Evolutionary conservation across 2,888 invertebrate species (phyloP).

Genomic region (Drosophila sordidapex): DNA sequence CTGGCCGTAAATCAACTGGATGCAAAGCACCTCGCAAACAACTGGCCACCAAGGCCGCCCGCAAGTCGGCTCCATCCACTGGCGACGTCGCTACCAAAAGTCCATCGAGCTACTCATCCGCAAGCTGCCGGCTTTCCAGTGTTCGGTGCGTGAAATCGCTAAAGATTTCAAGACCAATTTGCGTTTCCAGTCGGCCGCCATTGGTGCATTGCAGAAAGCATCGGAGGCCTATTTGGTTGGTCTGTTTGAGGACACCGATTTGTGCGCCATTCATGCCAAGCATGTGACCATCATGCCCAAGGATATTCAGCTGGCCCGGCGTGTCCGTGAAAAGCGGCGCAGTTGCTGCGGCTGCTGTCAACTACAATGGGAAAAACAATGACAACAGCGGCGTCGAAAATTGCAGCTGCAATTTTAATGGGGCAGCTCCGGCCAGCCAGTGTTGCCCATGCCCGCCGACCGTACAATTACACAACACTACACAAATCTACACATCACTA

Average conservation of each 20-base stretch:
- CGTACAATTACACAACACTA: too few relatives aligned
- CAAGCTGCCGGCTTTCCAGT: conserved; percentile 95
- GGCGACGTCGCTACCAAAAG: conserved; percentile 97
- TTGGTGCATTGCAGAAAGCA: conserved; percentile 90
- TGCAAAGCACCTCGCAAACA: conserved; percentile 98
- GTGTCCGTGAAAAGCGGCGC: conserved; percentile 62
- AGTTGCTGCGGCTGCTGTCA: conserved; percentile 2
- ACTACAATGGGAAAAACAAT: conserved; percentile 32
- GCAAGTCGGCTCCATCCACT: conserved; percentile 96
- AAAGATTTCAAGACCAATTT: conserved; percentile 98
- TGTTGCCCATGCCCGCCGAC: too few relatives aligned
- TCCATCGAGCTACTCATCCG: conserved; percentile 97
- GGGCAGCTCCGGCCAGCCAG: too few relatives aligned
- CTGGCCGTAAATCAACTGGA: conserved; percentile 97
- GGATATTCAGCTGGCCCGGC: conserved; percentile 95
- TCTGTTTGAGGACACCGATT: conserved; percentile 98
- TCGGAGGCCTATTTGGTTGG: conserved; percentile 93
- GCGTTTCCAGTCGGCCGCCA: conserved; percentile 97
- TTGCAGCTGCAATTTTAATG: conserved; percentile 29
- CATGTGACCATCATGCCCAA: conserved; percentile 99
- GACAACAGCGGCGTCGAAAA: conserved; percentile 19
- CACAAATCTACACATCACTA: too few relatives aligned
- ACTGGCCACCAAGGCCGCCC: conserved; percentile 95
- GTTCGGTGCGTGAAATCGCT: conserved; percentile 97
- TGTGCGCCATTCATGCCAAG: conserved; percentile 99